phyloP scores from a whole-genome alignment of 2,888 invertebrate species.

The Caenorhabditis angaria region DNA sequence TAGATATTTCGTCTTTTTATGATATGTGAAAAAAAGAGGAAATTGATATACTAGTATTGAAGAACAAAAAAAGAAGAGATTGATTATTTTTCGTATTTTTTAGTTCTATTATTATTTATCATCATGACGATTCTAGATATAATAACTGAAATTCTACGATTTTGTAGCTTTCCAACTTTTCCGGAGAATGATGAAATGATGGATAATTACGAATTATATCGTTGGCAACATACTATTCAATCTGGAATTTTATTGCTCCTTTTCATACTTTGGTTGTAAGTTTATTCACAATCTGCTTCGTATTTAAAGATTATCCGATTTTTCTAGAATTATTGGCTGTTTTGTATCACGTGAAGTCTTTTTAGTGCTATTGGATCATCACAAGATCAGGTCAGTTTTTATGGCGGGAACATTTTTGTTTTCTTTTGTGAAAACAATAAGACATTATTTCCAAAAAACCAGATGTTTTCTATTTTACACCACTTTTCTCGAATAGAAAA shows the following conservation, averaged over 20 bases:
- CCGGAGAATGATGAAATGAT: not conserved
- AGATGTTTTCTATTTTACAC: too few relatives aligned
- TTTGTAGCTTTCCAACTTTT: not conserved
- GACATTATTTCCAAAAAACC: too few relatives aligned
- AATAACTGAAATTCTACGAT: not conserved
- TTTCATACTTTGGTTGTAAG: conserved; percentile 41
- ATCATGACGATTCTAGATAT: conserved; percentile 10
- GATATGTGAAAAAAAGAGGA: not conserved
- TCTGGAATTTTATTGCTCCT: conserved; percentile 30
- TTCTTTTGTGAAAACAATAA: too few relatives aligned
- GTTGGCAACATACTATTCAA: conserved; percentile 29
- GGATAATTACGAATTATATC: conserved; percentile 8
- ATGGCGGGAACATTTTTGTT: too few relatives aligned
- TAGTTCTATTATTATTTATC: conserved; percentile 18
- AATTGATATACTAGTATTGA: not conserved
- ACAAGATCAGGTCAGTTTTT: conserved; percentile 32
- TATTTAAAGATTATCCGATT: not conserved
- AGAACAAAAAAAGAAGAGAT: not conserved
- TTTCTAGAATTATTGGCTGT: conserved; percentile 40
- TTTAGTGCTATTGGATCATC: conserved; percentile 35
- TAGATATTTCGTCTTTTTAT: conserved; percentile 11
- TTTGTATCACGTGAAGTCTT: conserved; percentile 43
- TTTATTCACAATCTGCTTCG: conserved; percentile 3
- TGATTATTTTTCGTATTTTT: conserved; percentile 11
- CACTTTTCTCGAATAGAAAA: too few relatives aligned